phyloP scores from a whole-genome alignment of 2,113 vertebrate genomes.

The Zosterops borbonicus region DNA sequence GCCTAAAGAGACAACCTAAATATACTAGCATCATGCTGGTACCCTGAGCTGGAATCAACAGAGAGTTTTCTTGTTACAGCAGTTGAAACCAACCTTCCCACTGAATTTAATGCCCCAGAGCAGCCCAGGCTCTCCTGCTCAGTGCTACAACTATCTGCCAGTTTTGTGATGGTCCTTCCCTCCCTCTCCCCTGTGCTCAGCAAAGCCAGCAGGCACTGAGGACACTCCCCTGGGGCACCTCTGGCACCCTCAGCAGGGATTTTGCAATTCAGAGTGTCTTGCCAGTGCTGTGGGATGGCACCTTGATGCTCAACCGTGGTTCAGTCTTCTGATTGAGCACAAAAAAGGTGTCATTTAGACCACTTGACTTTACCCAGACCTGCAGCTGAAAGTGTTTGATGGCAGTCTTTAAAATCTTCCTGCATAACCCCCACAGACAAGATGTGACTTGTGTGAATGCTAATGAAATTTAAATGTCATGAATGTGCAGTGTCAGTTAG shows the following conservation, averaged over 20 bases:
- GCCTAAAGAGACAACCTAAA: not conserved
- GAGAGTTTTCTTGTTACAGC: not conserved
- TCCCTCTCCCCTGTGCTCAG: not conserved
- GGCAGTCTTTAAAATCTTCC: not conserved
- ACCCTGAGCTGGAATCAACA: not conserved
- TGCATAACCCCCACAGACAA: not conserved
- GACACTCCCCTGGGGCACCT: not conserved
- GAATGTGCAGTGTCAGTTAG: not conserved
- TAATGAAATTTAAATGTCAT: not conserved
- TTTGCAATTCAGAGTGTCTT: rapidly evolving
- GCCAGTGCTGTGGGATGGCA: rapidly evolving
- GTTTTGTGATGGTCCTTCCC: not conserved
- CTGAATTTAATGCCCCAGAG: not conserved
- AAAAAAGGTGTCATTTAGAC: not conserved
- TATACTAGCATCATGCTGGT: not conserved
- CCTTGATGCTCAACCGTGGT: rapidly evolving
- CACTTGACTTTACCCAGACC: not conserved
- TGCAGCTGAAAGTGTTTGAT: not conserved
- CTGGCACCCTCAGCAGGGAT: not conserved
- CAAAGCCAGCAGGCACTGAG: not conserved
- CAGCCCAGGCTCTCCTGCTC: not conserved
- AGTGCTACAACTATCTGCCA: rapidly evolving
- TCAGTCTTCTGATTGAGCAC: not conserved
- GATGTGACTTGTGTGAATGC: not conserved
- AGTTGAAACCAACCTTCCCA: not conserved